phyloP scores from a whole-genome alignment of 64 coral and sea anemone species.

The Anthopleura sola region DNA sequence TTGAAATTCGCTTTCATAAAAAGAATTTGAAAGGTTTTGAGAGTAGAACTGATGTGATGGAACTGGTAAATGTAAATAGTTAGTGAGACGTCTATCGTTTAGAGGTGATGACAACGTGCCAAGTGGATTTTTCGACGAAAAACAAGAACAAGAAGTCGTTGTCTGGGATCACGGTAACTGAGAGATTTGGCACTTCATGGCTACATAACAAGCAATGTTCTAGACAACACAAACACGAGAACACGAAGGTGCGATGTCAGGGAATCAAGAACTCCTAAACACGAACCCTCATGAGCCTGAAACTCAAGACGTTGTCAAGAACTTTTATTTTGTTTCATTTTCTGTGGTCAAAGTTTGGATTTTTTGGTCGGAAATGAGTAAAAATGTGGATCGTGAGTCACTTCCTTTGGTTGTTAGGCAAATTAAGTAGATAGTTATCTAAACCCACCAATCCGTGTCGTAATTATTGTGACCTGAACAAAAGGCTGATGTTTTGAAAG shows the following conservation, averaged over 20 bases:
- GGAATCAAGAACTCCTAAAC: not conserved
- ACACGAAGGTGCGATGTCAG: not conserved
- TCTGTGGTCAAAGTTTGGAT: not conserved
- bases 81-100: not conserved
- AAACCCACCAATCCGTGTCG: not conserved
- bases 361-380: not conserved
- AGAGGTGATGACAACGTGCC: not conserved
- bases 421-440: conserved; percentile 1
- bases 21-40: not conserved
- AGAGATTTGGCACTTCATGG: not conserved
- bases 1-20: not conserved
- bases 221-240: not conserved
- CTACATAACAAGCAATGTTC: not conserved
- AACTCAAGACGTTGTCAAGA: not conserved
- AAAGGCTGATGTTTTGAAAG: conserved; percentile 7
- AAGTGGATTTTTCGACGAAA: not conserved
- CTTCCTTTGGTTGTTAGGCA: not conserved
- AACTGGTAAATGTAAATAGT: not conserved
- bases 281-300: not conserved
- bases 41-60: not conserved
- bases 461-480: not conserved
- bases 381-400: not conserved
- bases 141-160: not conserved
- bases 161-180: not conserved
- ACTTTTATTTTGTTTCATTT: not conserved